Base-by-base conservation (phyloP, 2,113 vertebrate genomes). In the Odobenus rosmarus region DNA sequence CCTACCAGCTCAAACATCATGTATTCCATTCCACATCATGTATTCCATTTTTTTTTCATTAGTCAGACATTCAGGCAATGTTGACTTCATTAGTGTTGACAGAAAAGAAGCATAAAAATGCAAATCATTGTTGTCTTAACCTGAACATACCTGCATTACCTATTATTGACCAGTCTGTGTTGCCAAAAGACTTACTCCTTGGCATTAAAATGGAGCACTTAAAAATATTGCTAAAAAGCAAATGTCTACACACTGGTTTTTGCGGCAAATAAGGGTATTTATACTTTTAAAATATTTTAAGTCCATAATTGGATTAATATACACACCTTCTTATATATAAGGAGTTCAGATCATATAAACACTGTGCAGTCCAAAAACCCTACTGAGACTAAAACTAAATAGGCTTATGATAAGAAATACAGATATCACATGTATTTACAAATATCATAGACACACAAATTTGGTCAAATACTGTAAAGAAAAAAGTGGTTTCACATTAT, bases 251-350 rank as follows among this genome's bases (percentile, higher is more conserved):
- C 97, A 98, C 98, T 98, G 98, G 98, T 98, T 74, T 98, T 98
- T 98, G 98, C 98, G 98, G 97, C 97, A 99, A 99, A 98, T 97
- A 97, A 98, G 98, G 93, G 98, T 97, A 91, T 98, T 98, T 96
- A 98, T 97, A 97, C 97, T 98, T 97, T 98, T 98, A 96, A 97
- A 98, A 98, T 98, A 98, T 97, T 97, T 98, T 93, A 98, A 98
- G 97, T 98, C 97, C 97, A 95, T 98, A 98, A 98, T 97, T 98
- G 98, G 98, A 98, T 98, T 98, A 99, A 98, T 98, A 98, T 98
- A 98, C 97, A 98, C 88, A 98, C 94, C 98, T 98, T 98, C 97
- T 97, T 98, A 98, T 98, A 95, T 98, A 96, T 97, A 98, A 93
- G 90, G 97, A 98, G 89, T 98, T 98, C 88, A 96, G 97, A 98